phyloP scores from a whole-genome alignment of 2,888 invertebrate species.

The Phragmatobia fuliginosa region DNA sequence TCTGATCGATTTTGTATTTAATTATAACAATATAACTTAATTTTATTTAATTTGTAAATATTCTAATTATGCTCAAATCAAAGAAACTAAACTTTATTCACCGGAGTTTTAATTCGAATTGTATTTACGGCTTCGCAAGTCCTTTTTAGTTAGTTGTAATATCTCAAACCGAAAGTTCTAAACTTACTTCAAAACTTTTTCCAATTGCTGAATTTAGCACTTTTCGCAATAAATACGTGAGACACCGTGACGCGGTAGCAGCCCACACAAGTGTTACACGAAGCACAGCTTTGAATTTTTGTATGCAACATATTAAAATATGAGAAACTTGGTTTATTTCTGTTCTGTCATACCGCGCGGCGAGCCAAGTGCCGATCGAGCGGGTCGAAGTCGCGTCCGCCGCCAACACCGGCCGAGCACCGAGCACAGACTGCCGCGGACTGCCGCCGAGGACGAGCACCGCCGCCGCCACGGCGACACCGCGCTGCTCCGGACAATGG shows the following conservation, averaged over 20 bases:
- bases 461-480: not conserved
- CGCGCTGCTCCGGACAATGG: not conserved
- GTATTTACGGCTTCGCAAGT: not conserved
- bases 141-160: not conserved
- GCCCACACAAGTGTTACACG: not conserved
- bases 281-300: not conserved
- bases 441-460: not conserved
- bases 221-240: not conserved
- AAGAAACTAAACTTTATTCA: not conserved
- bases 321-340: not conserved
- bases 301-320: not conserved
- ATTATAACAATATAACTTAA: too few species aligned
- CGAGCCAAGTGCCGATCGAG: not conserved
- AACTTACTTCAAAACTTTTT: conserved; percentile 1
- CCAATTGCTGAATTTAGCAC: not conserved
- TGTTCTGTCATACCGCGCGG: not conserved
- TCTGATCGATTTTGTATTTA: too few species aligned
- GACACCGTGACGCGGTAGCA: not conserved
- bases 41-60: not conserved
- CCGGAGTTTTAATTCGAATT: not conserved
- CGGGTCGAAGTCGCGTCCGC: not conserved
- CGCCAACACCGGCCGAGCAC: not conserved
- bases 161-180: not conserved
- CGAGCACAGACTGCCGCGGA: not conserved
- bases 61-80: not conserved